These are phyloP conservation scores for Varecia variegata DNA, from an alignment of 2,797 vertebrate species.

Conservation along the genomic window DNA sequence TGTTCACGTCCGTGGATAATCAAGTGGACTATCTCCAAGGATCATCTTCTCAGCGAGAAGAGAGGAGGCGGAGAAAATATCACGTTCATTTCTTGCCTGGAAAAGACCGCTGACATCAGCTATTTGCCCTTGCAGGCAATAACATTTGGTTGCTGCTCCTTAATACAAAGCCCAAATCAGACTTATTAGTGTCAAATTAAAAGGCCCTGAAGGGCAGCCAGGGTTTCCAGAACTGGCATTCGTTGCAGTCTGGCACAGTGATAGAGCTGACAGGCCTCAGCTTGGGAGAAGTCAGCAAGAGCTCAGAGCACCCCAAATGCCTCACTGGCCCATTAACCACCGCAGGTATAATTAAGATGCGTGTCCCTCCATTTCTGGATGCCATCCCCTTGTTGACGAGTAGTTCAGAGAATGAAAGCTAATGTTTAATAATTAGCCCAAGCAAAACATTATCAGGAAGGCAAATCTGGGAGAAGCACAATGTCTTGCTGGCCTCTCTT, in stretches of 20 bases:
- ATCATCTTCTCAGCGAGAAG: constrained; percentile 39
- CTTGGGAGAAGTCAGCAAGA: constrained; percentile 2
- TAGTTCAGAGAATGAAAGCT: not conserved
- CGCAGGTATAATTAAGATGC: not conserved
- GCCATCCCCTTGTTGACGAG: not conserved
- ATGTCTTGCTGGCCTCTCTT: not conserved
- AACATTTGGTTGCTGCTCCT: not conserved
- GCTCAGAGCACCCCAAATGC: not conserved
- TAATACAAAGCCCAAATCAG: not conserved
- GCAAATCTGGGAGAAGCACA: not conserved
- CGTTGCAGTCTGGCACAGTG: not conserved
- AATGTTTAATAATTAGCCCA: constrained; percentile 17
- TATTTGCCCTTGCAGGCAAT: not conserved
- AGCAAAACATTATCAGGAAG: not conserved
- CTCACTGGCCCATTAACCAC: not conserved
- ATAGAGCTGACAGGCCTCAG: not conserved
- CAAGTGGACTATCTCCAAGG: constrained; percentile 55
- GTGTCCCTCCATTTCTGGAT: not conserved
- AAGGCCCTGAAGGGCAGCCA: constrained; percentile 38
- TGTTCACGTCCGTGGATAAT: not conserved
- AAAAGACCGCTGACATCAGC: constrained; percentile 7
- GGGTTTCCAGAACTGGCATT: not conserved
- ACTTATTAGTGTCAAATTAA: constrained; percentile 11
- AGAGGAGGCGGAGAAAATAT: not conserved
- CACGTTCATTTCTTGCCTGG: not conserved